Base-by-base conservation (phyloP, 2,113 vertebrate species). In the Oncorhynchus kisutch region DNA sequence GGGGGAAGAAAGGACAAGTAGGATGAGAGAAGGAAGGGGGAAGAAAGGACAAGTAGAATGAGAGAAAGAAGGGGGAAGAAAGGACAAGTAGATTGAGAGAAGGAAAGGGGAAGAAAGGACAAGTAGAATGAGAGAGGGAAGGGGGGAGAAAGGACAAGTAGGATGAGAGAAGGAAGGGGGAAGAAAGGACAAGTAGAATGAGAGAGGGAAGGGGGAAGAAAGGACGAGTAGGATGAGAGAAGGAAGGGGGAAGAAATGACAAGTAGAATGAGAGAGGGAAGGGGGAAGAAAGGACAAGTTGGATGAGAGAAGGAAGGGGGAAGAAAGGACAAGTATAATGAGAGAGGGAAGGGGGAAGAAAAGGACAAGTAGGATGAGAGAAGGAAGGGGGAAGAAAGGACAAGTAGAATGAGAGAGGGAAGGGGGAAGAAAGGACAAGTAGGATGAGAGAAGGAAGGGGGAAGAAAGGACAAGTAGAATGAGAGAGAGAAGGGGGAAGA, bases 1-100 rank as follows among this genome's bases (percentile, higher is more conserved):
- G n/a, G n/a, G n/a, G n/a, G n/a, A n/a, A n/a, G n/a, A 57, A 76
- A 39, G 70, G 65, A 77, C 75, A 81, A 76, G 85, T 68, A 75
- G 34, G 2, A 27, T 31, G n/a, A 74, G 70, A 79, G 81, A 49
- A 24, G 12, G 49, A 57, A 20, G 72, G 72, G 78, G 14, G 54
- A 39, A 73, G 76, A 49, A 27, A 76, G 73, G 73, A 34, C 31
- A 34, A 34, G 31, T 6, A 6, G 31, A 1, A 6, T 31, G 31
- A 34, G 31, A 6, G 31, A 31, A 5, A 34, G 1, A 6, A 31
- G 31, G 31, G 31, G 5, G 0, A 31, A 31, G 31, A 1, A 31
- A 31, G 31, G 31, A 31, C 31, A 31, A 1, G 31, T 31, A 31
- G 31, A 0, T 6, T 1, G 31, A n/a, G n/a, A n/a, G n/a, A n/a